Percentiles rank a stretch among this genome's conserved stretches.
phyloP scores from a whole-genome alignment of 2,113 vertebrate species.

The Glareola pratincola region DNA sequence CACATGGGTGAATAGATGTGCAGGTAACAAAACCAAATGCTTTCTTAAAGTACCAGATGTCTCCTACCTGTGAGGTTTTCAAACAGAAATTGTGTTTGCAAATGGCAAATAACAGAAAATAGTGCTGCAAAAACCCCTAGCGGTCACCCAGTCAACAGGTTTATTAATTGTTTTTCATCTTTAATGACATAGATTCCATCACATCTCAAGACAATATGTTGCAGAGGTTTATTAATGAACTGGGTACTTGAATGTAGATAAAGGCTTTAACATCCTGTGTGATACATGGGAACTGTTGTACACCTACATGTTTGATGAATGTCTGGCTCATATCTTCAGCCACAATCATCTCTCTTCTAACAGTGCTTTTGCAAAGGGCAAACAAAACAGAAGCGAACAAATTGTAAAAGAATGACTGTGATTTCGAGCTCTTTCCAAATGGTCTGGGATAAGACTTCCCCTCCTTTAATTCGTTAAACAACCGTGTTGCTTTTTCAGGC shows the following conservation, averaged over 20 bases:
- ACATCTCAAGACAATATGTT: not conserved
- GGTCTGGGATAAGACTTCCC: not conserved
- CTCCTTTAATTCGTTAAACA: not conserved
- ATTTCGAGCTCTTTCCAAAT: not conserved
- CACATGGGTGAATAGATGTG: not conserved
- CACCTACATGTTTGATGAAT: fast-evolving
- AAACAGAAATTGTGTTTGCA: not conserved
- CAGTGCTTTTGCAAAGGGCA: not conserved
- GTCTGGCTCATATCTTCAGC: not conserved
- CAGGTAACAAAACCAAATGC: not conserved
- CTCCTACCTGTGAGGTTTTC: not conserved
- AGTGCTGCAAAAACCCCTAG: not conserved
- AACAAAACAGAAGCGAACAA: not conserved
- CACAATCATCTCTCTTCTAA: not conserved
- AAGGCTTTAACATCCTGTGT: not conserved
- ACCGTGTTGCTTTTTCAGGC: not conserved
- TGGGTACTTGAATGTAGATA: not conserved
- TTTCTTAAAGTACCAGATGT: not conserved
- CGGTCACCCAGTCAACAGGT: not conserved
- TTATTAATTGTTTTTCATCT: not conserved
- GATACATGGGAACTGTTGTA: fast-evolving
- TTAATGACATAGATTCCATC: not conserved
- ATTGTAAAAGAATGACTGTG: no score
- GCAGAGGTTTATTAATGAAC: not conserved
- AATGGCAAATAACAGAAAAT: not conserved